These are phyloP conservation scores for Caenorhabditis angaria DNA, from an alignment of 2,888 invertebrate species.

Conservation along the genomic window DNA sequence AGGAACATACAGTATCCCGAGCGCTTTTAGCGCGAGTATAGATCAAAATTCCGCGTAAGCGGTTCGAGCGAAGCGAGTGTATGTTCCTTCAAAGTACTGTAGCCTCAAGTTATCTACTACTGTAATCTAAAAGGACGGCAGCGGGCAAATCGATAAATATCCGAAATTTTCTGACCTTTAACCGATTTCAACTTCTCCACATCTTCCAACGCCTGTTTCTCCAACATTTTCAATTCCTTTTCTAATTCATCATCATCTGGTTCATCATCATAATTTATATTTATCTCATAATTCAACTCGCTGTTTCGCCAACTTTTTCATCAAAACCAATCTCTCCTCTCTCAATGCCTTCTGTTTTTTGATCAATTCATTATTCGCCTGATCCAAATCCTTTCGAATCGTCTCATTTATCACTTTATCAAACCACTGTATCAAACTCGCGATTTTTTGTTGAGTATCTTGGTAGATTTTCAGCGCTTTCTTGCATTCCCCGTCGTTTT, in stretches of 20 bases:
- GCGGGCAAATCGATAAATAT: background rate
- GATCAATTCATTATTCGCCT: slow-evolving; percentile 73
- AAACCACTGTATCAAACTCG: slow-evolving; percentile 76
- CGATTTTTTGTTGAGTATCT: slow-evolving; percentile 74
- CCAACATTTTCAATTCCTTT: slow-evolving; percentile 71
- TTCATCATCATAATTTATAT: slow-evolving; percentile 70
- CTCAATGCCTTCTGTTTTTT: slow-evolving; percentile 74
- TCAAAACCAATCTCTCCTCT: slow-evolving; percentile 74
- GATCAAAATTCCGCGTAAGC: too few relatives aligned
- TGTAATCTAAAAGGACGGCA: background rate
- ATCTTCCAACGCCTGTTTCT: slow-evolving; percentile 71
- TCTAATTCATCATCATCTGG: slow-evolving; percentile 65
- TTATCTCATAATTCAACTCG: slow-evolving; percentile 68
- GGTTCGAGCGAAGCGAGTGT: too few relatives aligned
- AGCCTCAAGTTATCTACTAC: too few relatives aligned
- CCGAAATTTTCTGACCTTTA: slow-evolving; percentile 10
- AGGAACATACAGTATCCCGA: too few relatives aligned
- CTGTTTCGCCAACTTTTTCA: slow-evolving; percentile 73
- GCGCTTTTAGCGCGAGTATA: too few relatives aligned
- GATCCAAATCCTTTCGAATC: slow-evolving; percentile 75
- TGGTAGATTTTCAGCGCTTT: slow-evolving; percentile 74
- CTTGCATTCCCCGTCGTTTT: slow-evolving; percentile 73
- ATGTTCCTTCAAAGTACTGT: too few relatives aligned
- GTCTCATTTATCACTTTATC: slow-evolving; percentile 75
- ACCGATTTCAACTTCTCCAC: slow-evolving; percentile 63